phyloP scores from a whole-genome alignment of 92 coral and sea anemone species.

The Desmophyllum pertusum region DNA sequence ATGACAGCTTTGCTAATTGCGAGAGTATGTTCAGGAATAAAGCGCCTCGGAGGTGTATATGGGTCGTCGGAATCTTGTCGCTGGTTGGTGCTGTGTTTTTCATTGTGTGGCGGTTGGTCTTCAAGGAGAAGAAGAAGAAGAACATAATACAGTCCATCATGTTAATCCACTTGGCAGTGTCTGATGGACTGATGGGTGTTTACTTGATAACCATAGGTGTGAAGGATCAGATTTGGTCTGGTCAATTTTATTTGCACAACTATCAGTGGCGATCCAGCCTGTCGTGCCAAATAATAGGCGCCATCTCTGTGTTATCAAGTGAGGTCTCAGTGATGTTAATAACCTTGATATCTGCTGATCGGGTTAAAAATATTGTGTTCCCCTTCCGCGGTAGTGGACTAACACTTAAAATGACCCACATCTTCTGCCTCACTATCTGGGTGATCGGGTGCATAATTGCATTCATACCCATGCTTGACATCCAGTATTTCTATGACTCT shows the following conservation, averaged over 20 bases:
- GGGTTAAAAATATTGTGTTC: conserved; percentile 1
- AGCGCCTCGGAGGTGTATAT: not conserved
- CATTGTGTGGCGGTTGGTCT: not conserved
- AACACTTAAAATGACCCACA: not conserved
- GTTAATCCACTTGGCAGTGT: conserved; percentile 11
- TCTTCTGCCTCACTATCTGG: not conserved
- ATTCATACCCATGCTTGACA: not conserved
- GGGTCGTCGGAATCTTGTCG: not conserved
- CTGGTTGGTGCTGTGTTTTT: conserved; percentile 8
- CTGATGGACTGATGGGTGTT: conserved; percentile 27
- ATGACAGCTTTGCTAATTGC: not conserved
- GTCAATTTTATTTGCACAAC: conserved; percentile 6
- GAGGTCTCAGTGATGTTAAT: not conserved
- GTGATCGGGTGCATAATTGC: not conserved
- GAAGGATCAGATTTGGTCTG: conserved; percentile 6
- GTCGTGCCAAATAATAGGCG: not conserved
- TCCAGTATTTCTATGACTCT: not conserved
- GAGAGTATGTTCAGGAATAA: not conserved
- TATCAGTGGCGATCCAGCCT: not conserved
- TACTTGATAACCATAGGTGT: conserved; percentile 17
- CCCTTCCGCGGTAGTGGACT: not conserved
- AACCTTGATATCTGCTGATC: not conserved
- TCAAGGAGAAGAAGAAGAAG: not conserved
- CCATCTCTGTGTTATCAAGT: not conserved
- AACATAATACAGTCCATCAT: not conserved